Evolutionary conservation across 2,113 vertebrate species (phyloP), one percentile per base, ranked within the genome.

Genomic region (Epinephelus fuscoguttatus): DNA sequence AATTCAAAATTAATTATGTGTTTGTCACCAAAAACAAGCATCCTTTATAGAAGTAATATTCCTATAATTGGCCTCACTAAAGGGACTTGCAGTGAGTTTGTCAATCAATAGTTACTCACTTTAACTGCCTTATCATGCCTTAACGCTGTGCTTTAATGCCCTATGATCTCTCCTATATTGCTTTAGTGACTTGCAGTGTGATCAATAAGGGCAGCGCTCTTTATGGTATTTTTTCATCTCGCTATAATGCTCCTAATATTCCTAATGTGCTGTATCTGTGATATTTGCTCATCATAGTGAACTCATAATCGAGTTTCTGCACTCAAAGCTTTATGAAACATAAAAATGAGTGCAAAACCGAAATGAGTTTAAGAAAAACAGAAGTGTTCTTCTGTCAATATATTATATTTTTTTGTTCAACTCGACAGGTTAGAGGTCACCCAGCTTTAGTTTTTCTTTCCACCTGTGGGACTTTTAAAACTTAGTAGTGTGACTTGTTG

Each of bases 391-490:
- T 49, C 11, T 49, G 37, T 57, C 25, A 40, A 1, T 17, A 25
- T 25, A 7, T 25, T 37, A 7, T 13, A 42, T 69, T 33, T 19
- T 17, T 19, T 9, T 7, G 0, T 19, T 13, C 17, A 18, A 21
- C 13, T 27, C 3, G 10, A 21, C 12, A 12, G 5, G 17, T 53
- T 19, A 47, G 61, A 30, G 81, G 75, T 74, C 61, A 47, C 3
- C 7, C 8, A 3, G 7, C 6, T 42, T 47, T 45, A 40, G 11
- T 15, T 66, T 21, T 37, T 61, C 8, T 18, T 17, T 3, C 52
- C 84, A 77, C 71, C 71, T 82, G 76, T 78, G 50, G 53, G 73
- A 55, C 49, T 47, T 82, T 50, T 27, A 15, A 75, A 81, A 78
- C 25, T 80, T 40, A 0, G 3, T 1, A 18, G 68, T 49, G 23